Evolutionary conservation across 2,113 vertebrate species (phyloP).

Genomic region (Anhinga rufa): DNA sequence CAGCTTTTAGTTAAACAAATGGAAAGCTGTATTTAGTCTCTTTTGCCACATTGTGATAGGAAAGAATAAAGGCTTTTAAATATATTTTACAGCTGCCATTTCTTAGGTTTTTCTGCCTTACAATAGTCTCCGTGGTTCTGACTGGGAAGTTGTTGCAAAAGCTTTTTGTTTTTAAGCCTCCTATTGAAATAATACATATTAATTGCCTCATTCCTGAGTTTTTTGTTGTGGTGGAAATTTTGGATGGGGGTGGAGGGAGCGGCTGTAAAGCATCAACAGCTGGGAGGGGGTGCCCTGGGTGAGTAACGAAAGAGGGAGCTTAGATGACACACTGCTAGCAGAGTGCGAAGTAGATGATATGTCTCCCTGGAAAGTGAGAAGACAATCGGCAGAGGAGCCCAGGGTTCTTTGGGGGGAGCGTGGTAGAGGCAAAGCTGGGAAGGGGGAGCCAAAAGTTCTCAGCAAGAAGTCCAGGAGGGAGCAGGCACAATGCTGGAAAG

Average conservation of each 20-base stretch:
- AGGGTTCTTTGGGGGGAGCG: not conserved
- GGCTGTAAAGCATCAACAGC: not conserved
- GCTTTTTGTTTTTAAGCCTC: conserved; percentile 63
- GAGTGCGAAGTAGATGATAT: not conserved
- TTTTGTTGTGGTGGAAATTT: conserved; percentile 24
- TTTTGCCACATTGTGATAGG: conserved; percentile 70
- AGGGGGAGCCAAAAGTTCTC: not conserved
- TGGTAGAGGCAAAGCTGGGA: not conserved
- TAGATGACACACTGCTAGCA: not conserved
- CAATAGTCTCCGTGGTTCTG: conserved; percentile 50
- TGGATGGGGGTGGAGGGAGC: fast-evolving
- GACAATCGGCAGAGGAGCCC: not conserved
- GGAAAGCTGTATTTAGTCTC: conserved; percentile 70
- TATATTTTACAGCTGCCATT: conserved; percentile 67
- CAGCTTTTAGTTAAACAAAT: conserved; percentile 75
- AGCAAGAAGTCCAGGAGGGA: not conserved
- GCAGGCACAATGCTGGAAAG: not conserved
- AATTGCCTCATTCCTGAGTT: conserved; percentile 35
- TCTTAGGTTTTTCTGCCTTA: conserved; percentile 60
- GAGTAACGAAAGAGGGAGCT: not conserved
- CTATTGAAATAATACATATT: conserved; percentile 47
- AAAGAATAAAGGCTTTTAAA: conserved; percentile 69
- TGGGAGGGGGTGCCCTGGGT: not conserved
- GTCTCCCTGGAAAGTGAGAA: not conserved
- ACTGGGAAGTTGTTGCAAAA: conserved; percentile 35